Conservation (phyloP, 2,888 invertebrate genomes). For the Mythimna ferrago region DNA sequence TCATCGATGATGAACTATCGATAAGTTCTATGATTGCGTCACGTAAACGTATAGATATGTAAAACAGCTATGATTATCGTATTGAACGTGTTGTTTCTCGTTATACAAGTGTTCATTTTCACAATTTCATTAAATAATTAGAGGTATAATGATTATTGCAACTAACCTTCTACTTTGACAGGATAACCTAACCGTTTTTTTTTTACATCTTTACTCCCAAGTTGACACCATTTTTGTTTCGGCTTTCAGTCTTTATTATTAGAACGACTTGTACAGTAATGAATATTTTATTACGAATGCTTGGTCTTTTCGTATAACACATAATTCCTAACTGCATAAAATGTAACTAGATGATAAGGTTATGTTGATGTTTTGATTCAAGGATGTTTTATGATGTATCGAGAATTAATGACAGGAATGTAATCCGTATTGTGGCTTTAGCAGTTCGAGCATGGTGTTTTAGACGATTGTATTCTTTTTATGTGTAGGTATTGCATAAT, state of each 20-base stretch:
- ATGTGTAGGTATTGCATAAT: neutral
- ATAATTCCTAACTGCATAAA: slow-evolving; percentile 23
- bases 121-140: slow-evolving; percentile 23
- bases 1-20: slow-evolving; percentile 83
- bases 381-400: slow-evolving; percentile 66
- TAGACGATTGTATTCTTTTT: neutral
- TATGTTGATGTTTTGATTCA: slow-evolving; percentile 90
- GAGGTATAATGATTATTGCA: slow-evolving; percentile 58
- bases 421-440: slow-evolving; percentile 8
- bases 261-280: slow-evolving; percentile 58
- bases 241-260: slow-evolving; percentile 76
- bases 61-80: slow-evolving; percentile 68
- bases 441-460: neutral
- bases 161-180: slow-evolving; percentile 86
- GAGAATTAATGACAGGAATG: slow-evolving; percentile 49
- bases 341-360: slow-evolving; percentile 77
- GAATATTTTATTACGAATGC: slow-evolving; percentile 27
- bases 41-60: slow-evolving; percentile 84
- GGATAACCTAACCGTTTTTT: slow-evolving; percentile 85
- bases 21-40: slow-evolving; percentile 88
- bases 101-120: slow-evolving; percentile 20
- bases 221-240: slow-evolving; percentile 89
- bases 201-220: slow-evolving; percentile 63
- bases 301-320: slow-evolving; percentile 25
- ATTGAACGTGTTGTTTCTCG: slow-evolving; percentile 54